phyloP scores from a whole-genome alignment of 1,140 invertebrate genomes.

The Laupala kohalensis region DNA sequence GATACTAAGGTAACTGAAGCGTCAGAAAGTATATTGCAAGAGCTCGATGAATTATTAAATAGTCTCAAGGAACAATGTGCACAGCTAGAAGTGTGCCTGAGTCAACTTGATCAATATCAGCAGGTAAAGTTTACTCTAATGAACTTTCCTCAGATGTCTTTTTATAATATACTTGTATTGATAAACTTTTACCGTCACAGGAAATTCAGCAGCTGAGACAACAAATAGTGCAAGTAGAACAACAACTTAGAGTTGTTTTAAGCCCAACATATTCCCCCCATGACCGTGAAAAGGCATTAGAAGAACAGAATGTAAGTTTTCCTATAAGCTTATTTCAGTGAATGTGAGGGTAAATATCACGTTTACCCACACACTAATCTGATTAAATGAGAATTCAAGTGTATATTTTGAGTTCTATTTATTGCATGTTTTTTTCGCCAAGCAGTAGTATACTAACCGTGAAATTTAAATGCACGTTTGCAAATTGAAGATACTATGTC shows the following conservation, averaged over 20 bases:
- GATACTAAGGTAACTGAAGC: constrained; percentile 59
- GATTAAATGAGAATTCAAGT: too few relatives aligned
- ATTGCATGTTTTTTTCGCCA: too few relatives aligned
- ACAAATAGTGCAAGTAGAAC: constrained; percentile 71
- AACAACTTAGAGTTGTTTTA: constrained; percentile 64
- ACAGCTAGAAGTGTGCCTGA: constrained; percentile 61
- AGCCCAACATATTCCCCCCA: constrained; percentile 68
- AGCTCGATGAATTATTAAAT: constrained; percentile 51
- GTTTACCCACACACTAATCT: too few relatives aligned
- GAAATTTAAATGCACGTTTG: too few relatives aligned
- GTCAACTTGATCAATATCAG: constrained; percentile 77
- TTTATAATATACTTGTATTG: background rate
- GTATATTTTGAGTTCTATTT: too few relatives aligned
- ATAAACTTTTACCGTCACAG: too few relatives aligned
- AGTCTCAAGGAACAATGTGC: constrained; percentile 54
- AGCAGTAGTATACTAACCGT: too few relatives aligned
- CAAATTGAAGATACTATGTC: too few relatives aligned
- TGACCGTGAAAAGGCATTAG: constrained; percentile 67
- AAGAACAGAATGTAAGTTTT: constrained; percentile 82
- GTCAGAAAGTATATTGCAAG: constrained; percentile 47
- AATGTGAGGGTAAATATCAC: too few relatives aligned
- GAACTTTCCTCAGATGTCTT: background rate
- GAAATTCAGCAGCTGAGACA: constrained; percentile 74
- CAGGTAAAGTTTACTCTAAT: constrained; percentile 39
- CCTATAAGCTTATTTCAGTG: constrained; percentile 7